These are phyloP conservation scores for Drosophila rufa DNA, from an alignment of 1,140 invertebrate genomes.

Conservation along the genomic window DNA sequence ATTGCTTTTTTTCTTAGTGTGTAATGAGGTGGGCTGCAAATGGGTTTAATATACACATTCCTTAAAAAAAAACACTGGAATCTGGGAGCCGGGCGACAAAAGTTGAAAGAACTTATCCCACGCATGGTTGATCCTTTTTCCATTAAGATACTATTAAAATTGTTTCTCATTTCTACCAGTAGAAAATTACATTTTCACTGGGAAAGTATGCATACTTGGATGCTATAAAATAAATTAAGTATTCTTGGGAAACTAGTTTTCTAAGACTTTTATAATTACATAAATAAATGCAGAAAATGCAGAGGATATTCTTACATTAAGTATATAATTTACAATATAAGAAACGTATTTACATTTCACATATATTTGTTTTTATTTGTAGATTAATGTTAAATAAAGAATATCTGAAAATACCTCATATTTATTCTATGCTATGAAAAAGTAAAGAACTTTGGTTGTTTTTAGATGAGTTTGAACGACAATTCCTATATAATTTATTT, in stretches of 20 bases:
- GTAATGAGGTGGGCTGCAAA: slow-evolving; percentile 73
- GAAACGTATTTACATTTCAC: too few relatives aligned
- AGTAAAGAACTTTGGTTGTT: too few relatives aligned
- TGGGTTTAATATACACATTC: slow-evolving; percentile 62
- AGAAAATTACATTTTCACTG: background rate
- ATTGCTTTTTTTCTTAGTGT: slow-evolving; percentile 78
- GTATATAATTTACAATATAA: too few relatives aligned
- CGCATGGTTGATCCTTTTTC: slow-evolving; percentile 41
- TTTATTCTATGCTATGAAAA: too few relatives aligned
- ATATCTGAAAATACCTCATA: too few relatives aligned
- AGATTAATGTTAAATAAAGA: too few relatives aligned
- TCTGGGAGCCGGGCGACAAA: slow-evolving; percentile 11
- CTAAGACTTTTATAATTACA: background rate
- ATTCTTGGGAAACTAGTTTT: too few relatives aligned
- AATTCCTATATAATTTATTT: too few relatives aligned
- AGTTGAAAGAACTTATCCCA: slow-evolving; percentile 38
- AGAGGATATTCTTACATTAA: too few relatives aligned
- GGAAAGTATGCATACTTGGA: background rate
- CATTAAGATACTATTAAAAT: slow-evolving; percentile 14
- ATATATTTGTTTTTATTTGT: too few relatives aligned
- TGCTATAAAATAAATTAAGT: background rate
- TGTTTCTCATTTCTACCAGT: background rate
- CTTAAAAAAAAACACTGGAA: background rate
- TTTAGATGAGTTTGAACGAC: too few relatives aligned
- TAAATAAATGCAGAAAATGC: background rate